Percentiles rank a stretch among this genome's conserved stretches.
These are phyloP conservation scores for Chesias legatella DNA, from an alignment of 2,888 invertebrate species.

Conservation along the genomic window DNA sequence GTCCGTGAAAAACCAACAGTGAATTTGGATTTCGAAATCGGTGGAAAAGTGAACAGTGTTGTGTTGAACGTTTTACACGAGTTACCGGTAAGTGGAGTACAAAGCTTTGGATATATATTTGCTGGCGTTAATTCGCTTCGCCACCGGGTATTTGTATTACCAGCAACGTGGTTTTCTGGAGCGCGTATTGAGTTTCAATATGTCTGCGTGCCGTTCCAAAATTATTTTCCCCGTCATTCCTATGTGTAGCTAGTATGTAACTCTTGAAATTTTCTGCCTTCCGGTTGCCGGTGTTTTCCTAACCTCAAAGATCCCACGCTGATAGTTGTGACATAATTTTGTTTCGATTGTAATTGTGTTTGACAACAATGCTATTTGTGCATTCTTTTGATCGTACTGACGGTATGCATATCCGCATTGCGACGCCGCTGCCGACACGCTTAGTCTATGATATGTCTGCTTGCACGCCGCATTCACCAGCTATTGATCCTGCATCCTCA, in stretches of 20 bases:
- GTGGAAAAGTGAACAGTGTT: conserved; percentile 70
- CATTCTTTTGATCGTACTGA: conserved; percentile 11
- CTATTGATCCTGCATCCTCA: conserved; percentile 18
- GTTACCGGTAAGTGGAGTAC: conserved; percentile 62
- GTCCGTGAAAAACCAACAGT: conserved; percentile 52
- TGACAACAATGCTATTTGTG: conserved; percentile 25
- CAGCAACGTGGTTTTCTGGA: conserved; percentile 50
- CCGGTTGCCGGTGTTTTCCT: conserved; percentile 47
- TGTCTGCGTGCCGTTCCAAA: conserved; percentile 70
- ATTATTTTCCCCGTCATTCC: conserved; percentile 56
- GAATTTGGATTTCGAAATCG: conserved; percentile 49
- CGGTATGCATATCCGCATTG: conserved; percentile 28
- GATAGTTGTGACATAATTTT: conserved; percentile 7
- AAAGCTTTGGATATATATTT: conserved; percentile 35
- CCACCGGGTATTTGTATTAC: conserved; percentile 43
- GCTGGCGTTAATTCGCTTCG: conserved; percentile 39
- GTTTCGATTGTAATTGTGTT: conserved; percentile 20
- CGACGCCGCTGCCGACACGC: conserved; percentile 14
- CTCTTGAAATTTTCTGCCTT: conserved; percentile 38
- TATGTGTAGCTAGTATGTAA: conserved; percentile 35
- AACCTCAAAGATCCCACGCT: conserved; percentile 51
- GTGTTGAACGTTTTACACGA: conserved; percentile 56
- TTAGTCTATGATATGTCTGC: conserved; percentile 10
- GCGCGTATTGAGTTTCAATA: conserved; percentile 71
- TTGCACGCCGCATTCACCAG: conserved; percentile 17